A percentile compares a stretch with the other conserved stretches of the same genome.
Evolutionary conservation across 2,888 invertebrate species (phyloP).

Genomic region (Synergus umbraculus): DNA sequence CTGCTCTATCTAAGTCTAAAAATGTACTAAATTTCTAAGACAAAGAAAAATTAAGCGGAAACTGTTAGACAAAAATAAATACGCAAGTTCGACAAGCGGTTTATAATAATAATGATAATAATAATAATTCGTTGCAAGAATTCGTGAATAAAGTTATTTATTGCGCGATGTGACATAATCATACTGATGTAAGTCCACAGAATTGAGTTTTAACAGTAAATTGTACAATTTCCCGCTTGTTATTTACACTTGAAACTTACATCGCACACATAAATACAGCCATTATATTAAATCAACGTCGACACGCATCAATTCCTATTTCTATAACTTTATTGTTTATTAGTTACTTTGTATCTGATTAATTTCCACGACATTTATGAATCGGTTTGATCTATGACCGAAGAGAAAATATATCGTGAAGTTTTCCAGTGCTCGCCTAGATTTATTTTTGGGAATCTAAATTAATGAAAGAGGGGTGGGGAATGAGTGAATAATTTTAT

Average conservation of each 20-base stretch:
- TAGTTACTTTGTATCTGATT: slow-evolving; percentile 46
- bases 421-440: neutral
- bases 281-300: slow-evolving; percentile 62
- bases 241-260: slow-evolving; percentile 49
- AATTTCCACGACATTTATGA: slow-evolving; percentile 26
- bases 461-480: neutral
- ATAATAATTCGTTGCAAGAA: neutral
- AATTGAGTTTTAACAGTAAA: slow-evolving; percentile 27
- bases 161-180: slow-evolving; percentile 20
- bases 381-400: slow-evolving; percentile 6
- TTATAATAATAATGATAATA: neutral
- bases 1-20: neutral
- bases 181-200: slow-evolving; percentile 26
- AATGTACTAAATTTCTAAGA: neutral
- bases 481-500: neutral
- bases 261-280: slow-evolving; percentile 64
- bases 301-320: slow-evolving; percentile 37
- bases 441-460: neutral
- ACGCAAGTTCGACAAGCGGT: neutral
- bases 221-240: slow-evolving; percentile 20
- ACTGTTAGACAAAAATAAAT: neutral
- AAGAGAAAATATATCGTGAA: neutral
- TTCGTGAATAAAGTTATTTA: slow-evolving; percentile 36
- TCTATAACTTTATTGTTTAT: slow-evolving; percentile 51
- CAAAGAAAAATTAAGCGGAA: neutral